phyloP scores from a whole-genome alignment of 2,888 invertebrate genomes.

The Scrobipalpa atriplicella region DNA sequence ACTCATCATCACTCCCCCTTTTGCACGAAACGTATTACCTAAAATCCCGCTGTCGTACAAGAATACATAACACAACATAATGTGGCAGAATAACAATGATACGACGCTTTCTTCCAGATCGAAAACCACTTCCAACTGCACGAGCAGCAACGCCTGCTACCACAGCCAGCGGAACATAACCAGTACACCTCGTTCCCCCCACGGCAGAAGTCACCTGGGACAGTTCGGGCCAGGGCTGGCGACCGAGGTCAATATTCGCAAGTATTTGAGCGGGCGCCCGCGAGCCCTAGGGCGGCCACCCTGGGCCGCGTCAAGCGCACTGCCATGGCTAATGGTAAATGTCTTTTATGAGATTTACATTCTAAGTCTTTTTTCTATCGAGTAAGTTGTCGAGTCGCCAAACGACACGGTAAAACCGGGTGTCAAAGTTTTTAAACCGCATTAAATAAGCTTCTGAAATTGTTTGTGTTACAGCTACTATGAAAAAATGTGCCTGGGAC shows the following conservation, averaged over 20 bases:
- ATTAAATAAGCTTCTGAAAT: too few species aligned
- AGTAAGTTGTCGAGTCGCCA: too few species aligned
- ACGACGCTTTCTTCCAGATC: slow-evolving; percentile 46
- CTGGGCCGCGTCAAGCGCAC: slow-evolving; percentile 70
- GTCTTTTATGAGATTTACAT: slow-evolving; percentile 18
- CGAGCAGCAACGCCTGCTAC: slow-evolving; percentile 74
- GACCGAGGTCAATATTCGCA: slow-evolving; percentile 78
- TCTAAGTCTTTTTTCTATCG: background rate
- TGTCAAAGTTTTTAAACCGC: too few species aligned
- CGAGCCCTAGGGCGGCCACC: slow-evolving; percentile 77
- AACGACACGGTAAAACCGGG: too few species aligned
- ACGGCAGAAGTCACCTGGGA: slow-evolving; percentile 62
- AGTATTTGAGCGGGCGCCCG: slow-evolving; percentile 82
- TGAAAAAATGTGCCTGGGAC: too few species aligned
- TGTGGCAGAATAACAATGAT: background rate
- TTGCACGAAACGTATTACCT: too few species aligned
- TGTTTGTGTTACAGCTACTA: too few species aligned
- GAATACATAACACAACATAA: background rate
- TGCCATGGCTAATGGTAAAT: slow-evolving; percentile 64
- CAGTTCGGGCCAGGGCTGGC: slow-evolving; percentile 69
- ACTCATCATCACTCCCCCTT: too few species aligned
- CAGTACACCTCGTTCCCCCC: slow-evolving; percentile 79
- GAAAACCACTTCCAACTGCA: slow-evolving; percentile 78
- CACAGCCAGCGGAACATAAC: slow-evolving; percentile 71
- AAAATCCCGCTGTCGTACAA: background rate